A percentile compares a stretch with the other conserved stretches of the same genome.
Evolutionary conservation across 1,140 invertebrate species (phyloP).

Genomic region (Polyergus mexicanus): DNA sequence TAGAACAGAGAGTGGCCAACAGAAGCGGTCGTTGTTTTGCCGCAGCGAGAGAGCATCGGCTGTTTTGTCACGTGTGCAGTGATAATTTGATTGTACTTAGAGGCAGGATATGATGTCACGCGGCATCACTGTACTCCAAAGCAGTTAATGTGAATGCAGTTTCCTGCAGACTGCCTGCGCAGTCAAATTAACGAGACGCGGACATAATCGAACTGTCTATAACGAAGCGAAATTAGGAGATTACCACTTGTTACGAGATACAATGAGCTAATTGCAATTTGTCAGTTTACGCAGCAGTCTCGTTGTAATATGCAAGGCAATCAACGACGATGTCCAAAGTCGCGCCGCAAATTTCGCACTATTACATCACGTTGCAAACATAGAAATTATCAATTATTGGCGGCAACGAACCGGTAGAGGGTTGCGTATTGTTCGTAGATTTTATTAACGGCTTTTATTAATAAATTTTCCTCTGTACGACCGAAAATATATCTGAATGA

Average conservation of each 20-base stretch:
- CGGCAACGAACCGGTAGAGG: background rate
- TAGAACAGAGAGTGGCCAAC: constrained; percentile 1
- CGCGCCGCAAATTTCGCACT: constrained; percentile 37
- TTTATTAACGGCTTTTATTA: constrained; percentile 47
- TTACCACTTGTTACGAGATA: constrained; percentile 66
- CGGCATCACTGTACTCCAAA: constrained; percentile 52
- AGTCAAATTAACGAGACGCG: constrained; percentile 67
- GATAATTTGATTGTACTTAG: constrained; percentile 68
- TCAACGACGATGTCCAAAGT: constrained; percentile 48
- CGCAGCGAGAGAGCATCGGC: constrained; percentile 45
- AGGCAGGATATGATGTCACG: constrained; percentile 58
- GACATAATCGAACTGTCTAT: constrained; percentile 37
- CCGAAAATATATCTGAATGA: constrained; percentile 40
- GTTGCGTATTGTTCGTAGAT: background rate
- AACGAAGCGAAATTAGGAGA: constrained; percentile 64
- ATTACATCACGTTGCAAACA: background rate
- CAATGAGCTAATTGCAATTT: constrained; percentile 56
- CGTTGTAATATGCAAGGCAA: constrained; percentile 50
- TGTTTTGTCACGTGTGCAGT: constrained; percentile 63
- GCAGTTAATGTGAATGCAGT: constrained; percentile 66
- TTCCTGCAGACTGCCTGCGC: constrained; percentile 44
- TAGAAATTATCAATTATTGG: constrained; percentile 51
- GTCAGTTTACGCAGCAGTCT: constrained; percentile 29
- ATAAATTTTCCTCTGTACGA: constrained; percentile 34
- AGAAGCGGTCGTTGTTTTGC: constrained; percentile 52